Conservation (phyloP, 64 coral and sea anemone genomes). For the Platygyra sinensis region DNA sequence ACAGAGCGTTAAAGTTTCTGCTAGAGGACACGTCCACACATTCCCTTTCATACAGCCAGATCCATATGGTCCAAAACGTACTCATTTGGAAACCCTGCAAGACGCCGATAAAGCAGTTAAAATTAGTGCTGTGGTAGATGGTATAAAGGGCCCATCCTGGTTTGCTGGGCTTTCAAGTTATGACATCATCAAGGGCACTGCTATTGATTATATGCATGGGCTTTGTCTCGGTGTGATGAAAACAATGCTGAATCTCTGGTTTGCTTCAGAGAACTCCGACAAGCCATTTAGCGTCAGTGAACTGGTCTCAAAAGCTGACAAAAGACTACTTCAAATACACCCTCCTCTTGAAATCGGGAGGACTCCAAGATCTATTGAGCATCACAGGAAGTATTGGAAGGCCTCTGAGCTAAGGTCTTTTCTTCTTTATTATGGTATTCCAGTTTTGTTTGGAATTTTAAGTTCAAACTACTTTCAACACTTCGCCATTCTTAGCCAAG, state of each 20-base stretch:
- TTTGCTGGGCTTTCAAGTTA: no score
- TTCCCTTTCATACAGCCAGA: no score
- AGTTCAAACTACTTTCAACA: neutral
- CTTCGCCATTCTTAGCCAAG: slow-evolving; percentile 19
- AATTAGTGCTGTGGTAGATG: no score
- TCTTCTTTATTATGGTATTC: slow-evolving; percentile 14
- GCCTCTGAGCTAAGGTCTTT: slow-evolving; percentile 44
- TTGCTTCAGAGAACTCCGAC: neutral
- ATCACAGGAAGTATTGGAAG: slow-evolving; percentile 52
- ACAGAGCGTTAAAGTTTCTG: no score
- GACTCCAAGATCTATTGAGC: slow-evolving; percentile 24
- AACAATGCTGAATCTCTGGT: neutral
- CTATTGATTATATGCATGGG: slow-evolving; percentile 26
- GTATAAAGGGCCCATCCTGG: no score
- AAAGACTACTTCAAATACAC: no score
- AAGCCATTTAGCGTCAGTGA: slow-evolving; percentile 5
- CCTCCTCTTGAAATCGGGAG: slow-evolving; percentile 10
- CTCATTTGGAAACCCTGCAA: no score
- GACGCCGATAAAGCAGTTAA: no score
- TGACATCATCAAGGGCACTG: no score
- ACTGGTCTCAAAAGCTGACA: slow-evolving; percentile 9
- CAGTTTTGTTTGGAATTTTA: neutral
- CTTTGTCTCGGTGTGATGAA: slow-evolving; percentile 32
- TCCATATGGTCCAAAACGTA: no score
- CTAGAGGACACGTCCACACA: no score